Evolutionary conservation across 92 coral and sea anemone species (phyloP), one percentile per base, ranked within the genome.

Genomic region (Pocillopora grandis): DNA sequence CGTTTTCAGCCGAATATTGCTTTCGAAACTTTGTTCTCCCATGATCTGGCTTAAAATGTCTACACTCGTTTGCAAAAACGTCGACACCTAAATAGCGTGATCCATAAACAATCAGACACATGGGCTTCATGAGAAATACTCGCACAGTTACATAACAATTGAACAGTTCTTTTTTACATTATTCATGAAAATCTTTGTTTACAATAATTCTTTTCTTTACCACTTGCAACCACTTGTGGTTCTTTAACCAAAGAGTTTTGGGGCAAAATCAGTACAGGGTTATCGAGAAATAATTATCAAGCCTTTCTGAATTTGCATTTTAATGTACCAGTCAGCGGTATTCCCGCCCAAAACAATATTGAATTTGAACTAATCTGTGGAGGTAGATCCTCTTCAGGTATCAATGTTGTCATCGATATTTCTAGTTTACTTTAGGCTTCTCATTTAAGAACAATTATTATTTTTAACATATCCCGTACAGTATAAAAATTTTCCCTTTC

Each of bases 271-370:
- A n/a, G 2, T 4, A n/a, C 61, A 61, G 59, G 10, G 9, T 19
- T 19, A 23, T 49, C 36, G 16, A 19, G 49, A 21, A 67, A 55
- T 10, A 20, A 73, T 48, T n/a, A 55, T 19, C 23, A 2, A 12
- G 12, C 35, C 17, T 49, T 73, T 55, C 80, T 59, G 68, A 76
- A 76, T 76, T 76, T 58, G 61, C n/a, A 76, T 76, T 17, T 15
- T 58, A 76, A 76, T 76, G 67, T 59, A 27, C 23, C 67, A 56
- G 49, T 59, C 18, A 76, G 67, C 55, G 66, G 52, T 42, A 10
- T 21, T 76, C 35, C 27, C 66, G 11, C 20, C 49, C 23, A 15
- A 75, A 57, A 57, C 48, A 57, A 58, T 48, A 12, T 12, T 9
- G 36, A 52, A 56, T 12, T 74, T 75, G 2, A 56, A 56, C 21